A percentile compares a stretch with the other conserved stretches of the same genome.
Evolutionary conservation across 1,140 invertebrate genomes (phyloP).

Genomic region (Psix sp.): DNA sequence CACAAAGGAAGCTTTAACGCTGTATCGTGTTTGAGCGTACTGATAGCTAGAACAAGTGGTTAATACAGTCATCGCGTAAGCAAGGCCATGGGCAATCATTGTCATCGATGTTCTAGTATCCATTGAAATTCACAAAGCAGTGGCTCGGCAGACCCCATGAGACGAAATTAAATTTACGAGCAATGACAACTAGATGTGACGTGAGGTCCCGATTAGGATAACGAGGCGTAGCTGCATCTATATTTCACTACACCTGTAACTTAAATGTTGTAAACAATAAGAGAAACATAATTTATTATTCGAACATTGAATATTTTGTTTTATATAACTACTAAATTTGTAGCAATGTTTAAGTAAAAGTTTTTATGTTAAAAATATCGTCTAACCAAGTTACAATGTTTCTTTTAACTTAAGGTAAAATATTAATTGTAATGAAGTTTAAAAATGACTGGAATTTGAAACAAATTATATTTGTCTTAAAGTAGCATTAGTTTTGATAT

Average conservation of each 20-base stretch:
- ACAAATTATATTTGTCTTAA: too few relatives aligned
- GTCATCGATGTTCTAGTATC: slow-evolving; percentile 60
- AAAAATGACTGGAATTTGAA: too few relatives aligned
- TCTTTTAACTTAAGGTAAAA: too few relatives aligned
- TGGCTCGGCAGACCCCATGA: slow-evolving; percentile 25
- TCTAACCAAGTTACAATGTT: too few relatives aligned
- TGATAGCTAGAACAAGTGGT: slow-evolving; percentile 27
- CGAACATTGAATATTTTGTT: too few relatives aligned
- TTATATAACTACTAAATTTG: too few relatives aligned
- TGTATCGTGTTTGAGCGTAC: slow-evolving; percentile 7
- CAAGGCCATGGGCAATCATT: slow-evolving; percentile 51
- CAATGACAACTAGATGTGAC: slow-evolving; percentile 48
- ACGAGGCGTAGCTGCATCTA: slow-evolving; percentile 45
- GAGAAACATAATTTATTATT: too few relatives aligned
- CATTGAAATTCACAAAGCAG: slow-evolving; percentile 72
- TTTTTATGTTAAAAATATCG: too few relatives aligned
- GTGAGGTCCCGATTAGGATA: slow-evolving; percentile 53
- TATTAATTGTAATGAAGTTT: too few relatives aligned
- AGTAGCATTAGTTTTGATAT: too few relatives aligned
- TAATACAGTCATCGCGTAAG: slow-evolving; percentile 43
- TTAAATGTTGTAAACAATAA: slow-evolving; percentile 44
- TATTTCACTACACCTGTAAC: slow-evolving; percentile 28
- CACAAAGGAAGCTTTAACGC: slow-evolving; percentile 62
- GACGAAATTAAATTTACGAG: slow-evolving; percentile 64
- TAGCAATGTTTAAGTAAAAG: too few relatives aligned